Conservation (phyloP, 2,797 vertebrate genomes). For the Megaceryle alcyon region DNA sequence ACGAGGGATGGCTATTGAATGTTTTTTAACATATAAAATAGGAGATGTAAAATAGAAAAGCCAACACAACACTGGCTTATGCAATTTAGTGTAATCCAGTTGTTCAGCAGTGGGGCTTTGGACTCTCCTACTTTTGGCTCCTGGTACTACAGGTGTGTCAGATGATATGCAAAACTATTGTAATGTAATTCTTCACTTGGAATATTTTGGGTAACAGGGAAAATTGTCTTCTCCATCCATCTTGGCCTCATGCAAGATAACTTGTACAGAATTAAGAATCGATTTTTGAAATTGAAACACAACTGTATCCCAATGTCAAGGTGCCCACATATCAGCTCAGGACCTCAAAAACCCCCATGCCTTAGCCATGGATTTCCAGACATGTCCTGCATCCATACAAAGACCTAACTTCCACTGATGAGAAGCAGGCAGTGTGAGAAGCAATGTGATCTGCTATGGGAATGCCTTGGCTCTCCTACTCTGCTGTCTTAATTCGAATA, state of each 20-base stretch:
- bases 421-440: background rate
- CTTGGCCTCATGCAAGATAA: background rate
- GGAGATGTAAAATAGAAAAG: background rate
- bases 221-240: background rate
- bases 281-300: background rate
- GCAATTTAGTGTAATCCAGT: background rate
- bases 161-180: background rate
- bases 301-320: background rate
- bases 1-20: background rate
- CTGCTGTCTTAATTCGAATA: background rate
- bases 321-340: background rate
- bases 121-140: background rate
- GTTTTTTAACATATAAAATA: background rate
- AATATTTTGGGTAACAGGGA: background rate
- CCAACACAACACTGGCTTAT: background rate
- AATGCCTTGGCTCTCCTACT: conserved; percentile 30
- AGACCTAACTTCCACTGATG: background rate
- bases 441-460: background rate
- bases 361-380: background rate
- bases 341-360: background rate
- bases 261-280: background rate
- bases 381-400: background rate
- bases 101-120: background rate
- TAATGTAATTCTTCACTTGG: background rate
- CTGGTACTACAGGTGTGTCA: background rate